Base-by-base conservation (phyloP, 2,888 invertebrate genomes). In the Hesperia comma region DNA sequence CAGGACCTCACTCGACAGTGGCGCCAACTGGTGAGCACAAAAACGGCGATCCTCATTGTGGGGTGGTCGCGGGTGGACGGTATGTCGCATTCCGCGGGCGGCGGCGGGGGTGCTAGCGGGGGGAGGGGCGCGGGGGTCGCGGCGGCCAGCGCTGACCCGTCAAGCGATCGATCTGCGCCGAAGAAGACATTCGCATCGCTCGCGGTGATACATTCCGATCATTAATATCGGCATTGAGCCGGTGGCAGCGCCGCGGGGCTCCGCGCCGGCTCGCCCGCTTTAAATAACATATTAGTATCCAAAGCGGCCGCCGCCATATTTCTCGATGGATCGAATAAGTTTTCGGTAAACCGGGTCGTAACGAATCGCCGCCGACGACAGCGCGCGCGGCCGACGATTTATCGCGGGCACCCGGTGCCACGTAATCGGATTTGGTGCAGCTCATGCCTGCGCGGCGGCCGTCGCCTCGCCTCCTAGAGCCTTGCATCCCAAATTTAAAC, bases 211-310 rank as follows among this genome's bases (percentile, higher is more conserved):
- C 87, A 89, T 88, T 77, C 79, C 76, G 74, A 76, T 78, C 89
- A 90, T 90, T 88, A 90, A 90, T 91, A 87, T 84, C 80, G 74
- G 84, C 85, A 87, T 88, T 87, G 87, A 87, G 83, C 76, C 81
- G 77, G 86, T 84, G 87, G 87, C 85, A 80, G 85, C 90, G 77
- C 90, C 73, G 83, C 90, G 87, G 91, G 90, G 80, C 83, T 80
- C 84, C 86, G 74, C 68, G 71, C 74, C 75, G 73, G 63, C 78
- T 73, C 81, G 80, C 77, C 75, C 78, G 80, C 84, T 81, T 84
- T 86, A 86, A 87, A 87, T 88, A 88, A 88, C 88, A 87, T 84
- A 88, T 90, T 90, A 90, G 88, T 75, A 81, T 79, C 83, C 85
- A 88, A 89, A 89, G 89, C 84, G 78, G 76, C 89, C 87, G 88